Conservation (phyloP, 2,797 vertebrate species). For the Paramormyrops hopkinsi region DNA sequence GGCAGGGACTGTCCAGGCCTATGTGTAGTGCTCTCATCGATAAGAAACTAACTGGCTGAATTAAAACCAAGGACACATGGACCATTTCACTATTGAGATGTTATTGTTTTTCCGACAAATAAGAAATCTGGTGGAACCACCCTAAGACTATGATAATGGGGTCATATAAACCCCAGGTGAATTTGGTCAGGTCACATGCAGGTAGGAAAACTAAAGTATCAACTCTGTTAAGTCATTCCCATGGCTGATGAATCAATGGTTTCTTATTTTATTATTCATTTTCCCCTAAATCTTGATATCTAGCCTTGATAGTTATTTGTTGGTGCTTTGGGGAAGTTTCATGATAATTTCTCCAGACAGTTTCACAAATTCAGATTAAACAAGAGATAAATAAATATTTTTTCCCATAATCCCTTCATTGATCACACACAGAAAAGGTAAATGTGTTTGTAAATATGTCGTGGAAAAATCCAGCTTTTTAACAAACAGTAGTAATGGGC, state of each 20-base stretch:
- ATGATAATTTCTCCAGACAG: not conserved
- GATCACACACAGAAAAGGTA: not conserved
- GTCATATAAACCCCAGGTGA: not conserved
- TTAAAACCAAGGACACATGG: not conserved
- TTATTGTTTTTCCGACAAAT: not conserved
- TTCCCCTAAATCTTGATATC: not conserved
- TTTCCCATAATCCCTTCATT: not conserved
- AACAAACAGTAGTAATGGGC: not conserved
- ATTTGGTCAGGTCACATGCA: not conserved
- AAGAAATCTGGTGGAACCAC: not conserved
- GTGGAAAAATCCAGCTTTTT: not conserved
- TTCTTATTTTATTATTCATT: not conserved
- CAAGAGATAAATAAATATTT: not conserved
- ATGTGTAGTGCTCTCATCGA: not conserved
- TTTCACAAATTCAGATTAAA: not conserved
- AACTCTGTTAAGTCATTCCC: not conserved
- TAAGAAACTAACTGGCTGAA: not conserved
- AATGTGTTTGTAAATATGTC: not conserved
- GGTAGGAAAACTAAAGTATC: not conserved
- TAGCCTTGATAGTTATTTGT: not conserved
- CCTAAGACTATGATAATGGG: not conserved
- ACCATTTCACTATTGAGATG: not conserved
- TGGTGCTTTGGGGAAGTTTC: not conserved
- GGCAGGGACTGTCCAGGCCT: not conserved
- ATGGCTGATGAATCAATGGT: not conserved